These are phyloP conservation scores for Gordius sp. DNA, from an alignment of 2,888 invertebrate species.

Conservation along the genomic window DNA sequence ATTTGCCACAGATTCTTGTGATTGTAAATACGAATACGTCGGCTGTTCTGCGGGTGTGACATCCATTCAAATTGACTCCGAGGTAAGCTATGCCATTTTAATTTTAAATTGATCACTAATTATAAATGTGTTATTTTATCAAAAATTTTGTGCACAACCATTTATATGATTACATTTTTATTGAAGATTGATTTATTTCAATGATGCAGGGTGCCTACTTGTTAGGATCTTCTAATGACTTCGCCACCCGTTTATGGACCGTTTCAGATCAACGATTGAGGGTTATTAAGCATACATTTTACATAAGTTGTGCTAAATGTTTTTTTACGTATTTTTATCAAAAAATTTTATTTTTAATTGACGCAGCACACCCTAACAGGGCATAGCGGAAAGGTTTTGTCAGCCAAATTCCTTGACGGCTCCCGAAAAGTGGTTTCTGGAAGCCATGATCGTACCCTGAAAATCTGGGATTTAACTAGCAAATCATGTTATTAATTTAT, in stretches of 20 bases:
- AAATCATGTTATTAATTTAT: constrained; percentile 49
- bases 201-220: constrained; percentile 19
- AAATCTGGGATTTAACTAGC: constrained; percentile 87
- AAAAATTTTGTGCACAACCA: no score
- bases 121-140: no score
- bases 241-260: constrained; percentile 82
- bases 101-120: neutral
- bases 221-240: constrained; percentile 79
- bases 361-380: constrained; percentile 62
- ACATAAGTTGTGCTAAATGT: no score
- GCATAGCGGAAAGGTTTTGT: constrained; percentile 86
- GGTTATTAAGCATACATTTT: constrained; percentile 36
- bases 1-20: constrained; percentile 6
- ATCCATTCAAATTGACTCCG: constrained; percentile 9
- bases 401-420: constrained; percentile 76
- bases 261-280: constrained; percentile 61
- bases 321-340: neutral
- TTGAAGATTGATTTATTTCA: no score
- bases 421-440: constrained; percentile 77
- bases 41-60: neutral
- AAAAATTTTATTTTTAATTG: neutral
- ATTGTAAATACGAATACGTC: neutral
- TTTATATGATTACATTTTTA: no score
- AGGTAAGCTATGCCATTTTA: neutral
- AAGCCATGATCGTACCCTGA: constrained; percentile 83